Conservation (phyloP, 2,797 vertebrate species). For the Corythornis leucogaster region DNA sequence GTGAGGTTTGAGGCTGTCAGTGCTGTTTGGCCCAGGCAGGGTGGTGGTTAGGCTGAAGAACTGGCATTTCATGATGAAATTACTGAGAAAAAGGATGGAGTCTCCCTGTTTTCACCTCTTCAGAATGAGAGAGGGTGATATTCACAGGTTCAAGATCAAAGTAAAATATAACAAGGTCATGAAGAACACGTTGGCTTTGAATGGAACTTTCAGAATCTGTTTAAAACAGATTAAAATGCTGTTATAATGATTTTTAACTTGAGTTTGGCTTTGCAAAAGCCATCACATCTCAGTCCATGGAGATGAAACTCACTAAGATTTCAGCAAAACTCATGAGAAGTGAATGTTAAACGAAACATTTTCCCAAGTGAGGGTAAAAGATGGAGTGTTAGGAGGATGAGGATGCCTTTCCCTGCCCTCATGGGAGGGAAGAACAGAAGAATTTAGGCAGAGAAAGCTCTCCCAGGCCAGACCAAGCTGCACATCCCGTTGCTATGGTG, state of each 20-base stretch:
- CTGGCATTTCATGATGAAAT: background rate
- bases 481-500: background rate
- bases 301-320: fast-evolving
- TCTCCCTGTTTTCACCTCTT: background rate
- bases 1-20: background rate
- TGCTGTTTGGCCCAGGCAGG: background rate
- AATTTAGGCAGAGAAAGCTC: background rate
- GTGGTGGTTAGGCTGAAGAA: background rate
- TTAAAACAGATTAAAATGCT: background rate
- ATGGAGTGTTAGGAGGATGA: background rate
- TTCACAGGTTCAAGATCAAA: background rate
- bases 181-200: background rate
- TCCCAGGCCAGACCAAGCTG: background rate
- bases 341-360: background rate
- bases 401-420: background rate
- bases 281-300: background rate
- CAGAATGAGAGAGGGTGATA: background rate
- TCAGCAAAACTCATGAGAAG: background rate
- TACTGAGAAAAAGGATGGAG: background rate
- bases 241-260: background rate
- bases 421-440: background rate
- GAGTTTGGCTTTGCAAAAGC: background rate
- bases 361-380: background rate
- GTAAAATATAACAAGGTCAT: background rate
- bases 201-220: background rate